phyloP scores from a whole-genome alignment of 2,113 vertebrate genomes.

The Microcebus ravelobensis region DNA sequence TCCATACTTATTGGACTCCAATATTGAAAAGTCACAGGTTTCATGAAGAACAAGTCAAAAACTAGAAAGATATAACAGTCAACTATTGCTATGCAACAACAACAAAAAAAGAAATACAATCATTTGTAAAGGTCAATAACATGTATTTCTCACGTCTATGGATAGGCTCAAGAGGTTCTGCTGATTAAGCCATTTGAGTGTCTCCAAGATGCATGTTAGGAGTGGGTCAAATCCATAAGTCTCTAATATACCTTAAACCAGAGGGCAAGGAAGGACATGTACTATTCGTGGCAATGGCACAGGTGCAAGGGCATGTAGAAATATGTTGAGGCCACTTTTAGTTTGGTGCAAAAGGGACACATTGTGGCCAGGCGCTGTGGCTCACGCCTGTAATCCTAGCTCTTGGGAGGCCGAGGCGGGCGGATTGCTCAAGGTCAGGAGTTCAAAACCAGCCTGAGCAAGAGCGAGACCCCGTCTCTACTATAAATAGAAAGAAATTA shows the following conservation, averaged over 20 bases:
- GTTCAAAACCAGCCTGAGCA: too few species aligned
- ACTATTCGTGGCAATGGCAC: too few species aligned
- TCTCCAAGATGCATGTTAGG: not conserved
- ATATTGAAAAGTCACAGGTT: not conserved
- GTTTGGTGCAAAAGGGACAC: too few species aligned
- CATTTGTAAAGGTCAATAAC: not conserved
- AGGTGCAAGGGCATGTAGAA: not conserved
- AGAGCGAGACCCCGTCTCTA: too few species aligned
- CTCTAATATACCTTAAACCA: not conserved
- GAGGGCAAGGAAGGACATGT: not conserved
- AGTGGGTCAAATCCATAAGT: not conserved
- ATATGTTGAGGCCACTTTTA: not conserved
- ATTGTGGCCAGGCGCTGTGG: too few species aligned
- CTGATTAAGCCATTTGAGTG: not conserved
- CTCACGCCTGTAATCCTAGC: too few species aligned
- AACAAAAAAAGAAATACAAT: not conserved
- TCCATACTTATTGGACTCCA: not conserved
- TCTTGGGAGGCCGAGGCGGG: too few species aligned
- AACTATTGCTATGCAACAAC: not conserved
- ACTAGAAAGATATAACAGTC: not conserved
- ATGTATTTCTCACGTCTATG: not conserved
- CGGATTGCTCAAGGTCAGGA: too few species aligned
- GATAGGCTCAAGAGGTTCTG: not conserved
- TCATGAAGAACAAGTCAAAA: not conserved
- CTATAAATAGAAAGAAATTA: too few species aligned